A percentile compares a stretch with the other conserved stretches of the same genome.
Evolutionary conservation across 2,888 invertebrate species (phyloP).

Genomic region (Amaurobius ferox): DNA sequence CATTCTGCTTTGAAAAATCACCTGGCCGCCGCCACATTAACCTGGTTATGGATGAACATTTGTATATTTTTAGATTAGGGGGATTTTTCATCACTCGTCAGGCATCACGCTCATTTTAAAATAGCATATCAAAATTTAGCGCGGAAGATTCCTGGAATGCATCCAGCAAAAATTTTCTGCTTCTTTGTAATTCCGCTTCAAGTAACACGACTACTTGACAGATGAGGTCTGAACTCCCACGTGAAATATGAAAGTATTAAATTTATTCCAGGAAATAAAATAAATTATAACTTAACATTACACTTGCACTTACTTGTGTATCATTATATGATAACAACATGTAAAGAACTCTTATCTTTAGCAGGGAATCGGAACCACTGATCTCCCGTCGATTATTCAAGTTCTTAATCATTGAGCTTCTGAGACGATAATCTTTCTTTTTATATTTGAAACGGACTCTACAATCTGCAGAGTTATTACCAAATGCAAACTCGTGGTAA

Average conservation of each 20-base stretch:
- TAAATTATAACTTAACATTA: neutral
- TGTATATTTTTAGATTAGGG: conserved; percentile 47
- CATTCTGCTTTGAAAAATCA: conserved; percentile 19
- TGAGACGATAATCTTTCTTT: no score
- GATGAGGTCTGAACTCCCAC: conserved; percentile 22
- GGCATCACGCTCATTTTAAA: conserved; percentile 44
- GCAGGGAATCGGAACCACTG: no score
- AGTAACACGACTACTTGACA: conserved; percentile 20
- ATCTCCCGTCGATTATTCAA: no score
- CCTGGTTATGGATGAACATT: conserved; percentile 35
- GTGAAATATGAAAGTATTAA: neutral
- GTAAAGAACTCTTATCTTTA: no score
- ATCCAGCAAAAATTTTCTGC: conserved; percentile 34
- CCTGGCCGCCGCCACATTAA: conserved; percentile 42
- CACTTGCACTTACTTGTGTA: no score
- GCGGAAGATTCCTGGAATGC: conserved; percentile 41
- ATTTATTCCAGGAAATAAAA: no score
- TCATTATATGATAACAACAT: no score
- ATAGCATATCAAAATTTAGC: conserved; percentile 64
- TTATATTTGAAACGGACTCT: no score
- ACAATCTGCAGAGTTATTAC: no score
- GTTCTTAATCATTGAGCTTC: no score
- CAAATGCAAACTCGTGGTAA: no score
- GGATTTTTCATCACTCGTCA: conserved; percentile 39
- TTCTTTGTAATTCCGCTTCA: conserved; percentile 25